A percentile compares a stretch with the other conserved stretches of the same genome.
Conservation (phyloP, 2,888 invertebrate genomes). For the Onchidella celtica region DNA sequence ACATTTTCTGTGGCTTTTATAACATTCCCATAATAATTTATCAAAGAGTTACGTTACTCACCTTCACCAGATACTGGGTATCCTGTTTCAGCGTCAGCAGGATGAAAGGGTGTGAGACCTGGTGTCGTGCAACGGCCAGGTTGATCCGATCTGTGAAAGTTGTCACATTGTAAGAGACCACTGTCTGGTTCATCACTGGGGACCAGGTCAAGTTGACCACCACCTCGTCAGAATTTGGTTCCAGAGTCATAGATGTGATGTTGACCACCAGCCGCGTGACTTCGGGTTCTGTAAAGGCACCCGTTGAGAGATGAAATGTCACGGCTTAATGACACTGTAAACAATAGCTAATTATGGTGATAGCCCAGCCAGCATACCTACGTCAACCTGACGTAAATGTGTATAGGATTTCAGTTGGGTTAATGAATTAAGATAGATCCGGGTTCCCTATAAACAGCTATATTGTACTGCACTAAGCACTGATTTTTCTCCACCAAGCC, state of each 20-base stretch:
- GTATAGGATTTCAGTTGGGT: too few species aligned
- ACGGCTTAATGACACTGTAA: neutral
- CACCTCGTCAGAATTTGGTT: slow-evolving; percentile 17
- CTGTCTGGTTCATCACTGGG: slow-evolving; percentile 40
- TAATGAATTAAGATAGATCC: too few species aligned
- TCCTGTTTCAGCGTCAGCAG: slow-evolving; percentile 28
- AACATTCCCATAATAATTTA: too few species aligned
- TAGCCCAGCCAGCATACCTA: neutral
- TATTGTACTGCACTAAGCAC: too few species aligned
- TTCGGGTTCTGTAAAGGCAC: slow-evolving; percentile 29
- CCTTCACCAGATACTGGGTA: slow-evolving; percentile 38
- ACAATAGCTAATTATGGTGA: neutral
- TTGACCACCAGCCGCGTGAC: slow-evolving; percentile 28
- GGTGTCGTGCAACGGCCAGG: neutral
- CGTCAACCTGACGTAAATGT: too few species aligned
- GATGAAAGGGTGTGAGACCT: slow-evolving; percentile 32
- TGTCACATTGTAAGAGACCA: slow-evolving; percentile 39
- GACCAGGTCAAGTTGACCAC: slow-evolving; percentile 47
- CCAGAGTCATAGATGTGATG: slow-evolving; percentile 37
- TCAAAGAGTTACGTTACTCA: slow-evolving; percentile 12
- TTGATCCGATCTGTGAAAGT: slow-evolving; percentile 6
- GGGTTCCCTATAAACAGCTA: too few species aligned
- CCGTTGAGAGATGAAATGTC: neutral
- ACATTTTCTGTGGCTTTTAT: too few species aligned
- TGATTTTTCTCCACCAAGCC: too few species aligned